Evolutionary conservation across 2,797 vertebrate genomes (phyloP).

Genomic region (Glyptemys insculpta): DNA sequence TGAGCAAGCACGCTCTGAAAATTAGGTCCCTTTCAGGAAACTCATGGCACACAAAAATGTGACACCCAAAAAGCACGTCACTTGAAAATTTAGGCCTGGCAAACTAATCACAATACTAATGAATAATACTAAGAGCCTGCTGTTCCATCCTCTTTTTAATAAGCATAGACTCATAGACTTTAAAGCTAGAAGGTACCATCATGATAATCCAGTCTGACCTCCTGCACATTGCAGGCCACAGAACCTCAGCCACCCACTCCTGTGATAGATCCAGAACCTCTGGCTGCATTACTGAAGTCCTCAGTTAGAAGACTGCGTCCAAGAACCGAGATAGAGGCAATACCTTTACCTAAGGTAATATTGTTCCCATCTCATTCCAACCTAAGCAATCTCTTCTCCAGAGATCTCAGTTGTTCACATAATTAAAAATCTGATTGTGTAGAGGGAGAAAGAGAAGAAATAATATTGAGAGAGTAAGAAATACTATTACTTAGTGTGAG

Average conservation of each 20-base stretch:
- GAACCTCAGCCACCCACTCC: no score
- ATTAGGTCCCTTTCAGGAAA: not conserved
- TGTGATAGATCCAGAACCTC: no score
- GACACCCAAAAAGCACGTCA: not conserved
- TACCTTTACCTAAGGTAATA: not conserved
- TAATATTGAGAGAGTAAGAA: conserved; percentile 52
- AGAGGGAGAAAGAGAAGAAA: conserved; percentile 43
- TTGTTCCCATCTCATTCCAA: conserved; percentile 52
- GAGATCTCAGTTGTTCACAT: conserved; percentile 47
- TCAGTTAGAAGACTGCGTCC: not conserved
- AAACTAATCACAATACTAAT: not conserved
- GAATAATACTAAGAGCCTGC: not conserved
- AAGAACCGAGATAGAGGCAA: not conserved
- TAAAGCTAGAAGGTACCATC: no score
- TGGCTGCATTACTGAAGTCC: no score
- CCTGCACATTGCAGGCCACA: no score
- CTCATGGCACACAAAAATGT: not conserved
- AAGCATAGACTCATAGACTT: not conserved
- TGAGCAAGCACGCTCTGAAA: not conserved
- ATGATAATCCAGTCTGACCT: no score
- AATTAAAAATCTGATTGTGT: conserved; percentile 14
- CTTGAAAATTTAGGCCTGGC: not conserved
- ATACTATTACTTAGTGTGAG: not conserved
- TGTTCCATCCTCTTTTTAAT: not conserved
- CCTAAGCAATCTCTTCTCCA: conserved; percentile 52